Conservation (phyloP, 2,888 invertebrate genomes). For the Spilarctia lutea region DNA sequence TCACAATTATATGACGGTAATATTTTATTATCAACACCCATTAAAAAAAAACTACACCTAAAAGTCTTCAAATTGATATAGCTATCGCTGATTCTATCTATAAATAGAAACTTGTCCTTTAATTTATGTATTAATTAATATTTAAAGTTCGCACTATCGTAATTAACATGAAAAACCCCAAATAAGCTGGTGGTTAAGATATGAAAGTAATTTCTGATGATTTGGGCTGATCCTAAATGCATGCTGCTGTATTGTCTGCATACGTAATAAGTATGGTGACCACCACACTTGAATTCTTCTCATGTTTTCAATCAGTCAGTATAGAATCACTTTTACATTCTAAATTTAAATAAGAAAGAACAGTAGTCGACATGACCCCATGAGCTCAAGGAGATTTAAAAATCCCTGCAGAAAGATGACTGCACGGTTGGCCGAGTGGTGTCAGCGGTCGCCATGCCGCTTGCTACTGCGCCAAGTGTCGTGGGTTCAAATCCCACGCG, state of each 20-base stretch:
- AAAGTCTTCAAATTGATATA: not conserved
- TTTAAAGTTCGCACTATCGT: not conserved
- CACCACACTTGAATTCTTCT: too few species aligned
- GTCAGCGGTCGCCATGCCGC: too few species aligned
- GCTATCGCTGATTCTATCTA: not conserved
- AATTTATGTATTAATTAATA: not conserved
- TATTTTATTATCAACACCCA: not conserved
- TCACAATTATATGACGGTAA: not conserved
- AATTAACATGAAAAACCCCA: not conserved
- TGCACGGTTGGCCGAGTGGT: too few species aligned
- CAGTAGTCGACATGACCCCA: too few species aligned
- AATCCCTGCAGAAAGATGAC: not conserved
- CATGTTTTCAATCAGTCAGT: too few species aligned
- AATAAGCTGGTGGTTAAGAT: not conserved
- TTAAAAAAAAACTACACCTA: not conserved
- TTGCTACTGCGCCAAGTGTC: too few species aligned
- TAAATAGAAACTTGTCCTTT: not conserved
- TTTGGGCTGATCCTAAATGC: not conserved
- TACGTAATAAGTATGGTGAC: too few species aligned
- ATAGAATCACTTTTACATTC: too few species aligned
- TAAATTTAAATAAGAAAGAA: too few species aligned
- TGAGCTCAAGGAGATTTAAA: not conserved
- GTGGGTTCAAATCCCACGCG: too few species aligned
- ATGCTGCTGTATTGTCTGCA: too few species aligned
- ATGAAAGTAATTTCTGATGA: not conserved